Evolutionary conservation across 2,888 invertebrate genomes (phyloP), one percentile per base, ranked within the genome.

Genomic region (Luperina nickerlii): DNA sequence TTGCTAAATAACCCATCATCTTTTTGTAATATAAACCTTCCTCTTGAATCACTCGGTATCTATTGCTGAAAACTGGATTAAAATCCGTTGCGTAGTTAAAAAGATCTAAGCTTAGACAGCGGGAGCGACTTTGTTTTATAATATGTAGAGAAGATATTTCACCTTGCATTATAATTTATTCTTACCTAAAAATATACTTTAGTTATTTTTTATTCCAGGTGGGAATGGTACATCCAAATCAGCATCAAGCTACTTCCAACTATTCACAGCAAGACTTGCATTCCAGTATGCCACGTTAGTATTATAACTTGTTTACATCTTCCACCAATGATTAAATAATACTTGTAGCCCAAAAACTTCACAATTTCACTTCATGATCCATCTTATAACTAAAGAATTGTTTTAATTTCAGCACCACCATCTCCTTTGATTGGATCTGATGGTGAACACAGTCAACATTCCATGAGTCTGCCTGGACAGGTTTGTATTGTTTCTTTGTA

Each of bases 171-270:
- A 57, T 57, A 57, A 24, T 57, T 57, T 57, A 9, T 24, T 11
- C 57, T 57, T 57, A 11, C 13, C 13, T 18, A 76, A 81, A n/a
- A 0, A 66, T n/a, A 63, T 6, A 42, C 9, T 24, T 42, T 20
- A 27, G 4, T 42, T 42, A 13, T 74, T 73, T 68, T 75, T 70
- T 67, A 42, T 90, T 89, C 6, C 71, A 98, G 96, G 97, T 98
- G 75, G 99, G 99, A 75, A 98, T 99, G 98, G 99, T 99, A 81
- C 99, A 99, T 95, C 99, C 99, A 2, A 97, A 98, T 92, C 98
- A 98, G 87, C 98, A 97, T 79, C 95, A 97, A 83, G 96, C 97
- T 96, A 65, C 98, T 97, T 88, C 94, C 2, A 96, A 89, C 97
- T 98, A 90, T 97, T 98, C 90, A 97, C 98, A 92, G 97, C 98